These are phyloP conservation scores for Cerastis leucographa DNA, from an alignment of 2,888 invertebrate genomes.

Conservation along the genomic window DNA sequence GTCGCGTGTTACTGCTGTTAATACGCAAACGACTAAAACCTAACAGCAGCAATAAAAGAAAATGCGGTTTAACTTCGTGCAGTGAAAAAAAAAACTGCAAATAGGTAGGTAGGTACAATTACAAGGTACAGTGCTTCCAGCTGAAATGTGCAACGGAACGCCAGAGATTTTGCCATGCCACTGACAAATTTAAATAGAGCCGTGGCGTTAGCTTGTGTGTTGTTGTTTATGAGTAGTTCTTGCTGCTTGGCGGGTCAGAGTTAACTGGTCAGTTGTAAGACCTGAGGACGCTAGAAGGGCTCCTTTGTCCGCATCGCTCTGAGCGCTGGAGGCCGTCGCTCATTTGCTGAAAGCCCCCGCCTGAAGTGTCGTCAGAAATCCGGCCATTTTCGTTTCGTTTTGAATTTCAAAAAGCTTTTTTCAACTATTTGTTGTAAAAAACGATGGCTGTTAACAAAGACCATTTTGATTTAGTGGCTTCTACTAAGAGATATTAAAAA, in stretches of 20 bases:
- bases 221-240: conserved; percentile 70
- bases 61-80: conserved; percentile 45
- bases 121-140: conserved; percentile 64
- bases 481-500: neutral
- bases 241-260: conserved; percentile 49
- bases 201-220: conserved; percentile 62
- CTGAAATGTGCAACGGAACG: conserved; percentile 77
- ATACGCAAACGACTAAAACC: conserved; percentile 48
- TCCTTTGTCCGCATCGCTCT: conserved; percentile 78
- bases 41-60: conserved; percentile 55
- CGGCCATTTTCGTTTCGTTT: conserved; percentile 78
- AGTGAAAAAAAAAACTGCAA: conserved; percentile 56
- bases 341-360: conserved; percentile 86
- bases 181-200: conserved; percentile 73
- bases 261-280: conserved; percentile 61
- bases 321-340: conserved; percentile 79
- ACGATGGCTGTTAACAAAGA: neutral
- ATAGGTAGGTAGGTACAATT: conserved; percentile 56
- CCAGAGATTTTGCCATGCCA: conserved; percentile 65
- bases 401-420: conserved; percentile 73
- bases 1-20: conserved; percentile 51
- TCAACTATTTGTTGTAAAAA: conserved; percentile 35
- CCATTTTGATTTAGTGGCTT: conserved; percentile 13
- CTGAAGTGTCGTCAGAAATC: conserved; percentile 82
- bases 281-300: conserved; percentile 76